Percentiles rank a stretch among this genome's conserved stretches.
These are phyloP conservation scores for Falco punctatus DNA, from an alignment of 2,113 vertebrate genomes.

Conservation along the genomic window DNA sequence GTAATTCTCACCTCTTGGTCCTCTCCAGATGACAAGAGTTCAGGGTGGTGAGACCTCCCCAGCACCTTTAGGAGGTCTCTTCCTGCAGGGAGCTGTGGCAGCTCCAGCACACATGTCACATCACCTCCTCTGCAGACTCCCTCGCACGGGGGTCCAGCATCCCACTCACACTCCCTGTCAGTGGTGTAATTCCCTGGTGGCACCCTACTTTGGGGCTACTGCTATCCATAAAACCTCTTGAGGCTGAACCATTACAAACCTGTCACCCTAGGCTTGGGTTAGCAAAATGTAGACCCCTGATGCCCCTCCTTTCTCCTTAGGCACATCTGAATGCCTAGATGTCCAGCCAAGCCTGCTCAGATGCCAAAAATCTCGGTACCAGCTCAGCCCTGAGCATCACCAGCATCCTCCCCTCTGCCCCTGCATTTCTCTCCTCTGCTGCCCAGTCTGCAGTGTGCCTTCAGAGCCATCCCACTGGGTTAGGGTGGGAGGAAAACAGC, in stretches of 20 bases:
- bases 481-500: neutral
- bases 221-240: neutral
- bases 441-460: neutral
- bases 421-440: neutral
- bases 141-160: neutral
- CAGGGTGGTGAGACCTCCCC: neutral
- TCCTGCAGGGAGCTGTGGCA: neutral
- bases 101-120: neutral
- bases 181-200: neutral
- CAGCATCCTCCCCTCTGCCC: neutral
- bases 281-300: neutral
- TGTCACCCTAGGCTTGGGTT: neutral
- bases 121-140: neutral
- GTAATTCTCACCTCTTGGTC: neutral
- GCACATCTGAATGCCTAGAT: neutral
- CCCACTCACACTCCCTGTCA: neutral
- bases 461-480: neutral
- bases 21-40: neutral
- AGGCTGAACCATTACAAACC: neutral
- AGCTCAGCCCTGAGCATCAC: neutral
- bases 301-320: neutral
- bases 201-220: neutral
- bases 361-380: accelerated
- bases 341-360: neutral
- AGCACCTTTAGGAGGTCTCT: neutral